Base-by-base conservation (phyloP, 2,797 vertebrate species). In the Paguma larvata region DNA sequence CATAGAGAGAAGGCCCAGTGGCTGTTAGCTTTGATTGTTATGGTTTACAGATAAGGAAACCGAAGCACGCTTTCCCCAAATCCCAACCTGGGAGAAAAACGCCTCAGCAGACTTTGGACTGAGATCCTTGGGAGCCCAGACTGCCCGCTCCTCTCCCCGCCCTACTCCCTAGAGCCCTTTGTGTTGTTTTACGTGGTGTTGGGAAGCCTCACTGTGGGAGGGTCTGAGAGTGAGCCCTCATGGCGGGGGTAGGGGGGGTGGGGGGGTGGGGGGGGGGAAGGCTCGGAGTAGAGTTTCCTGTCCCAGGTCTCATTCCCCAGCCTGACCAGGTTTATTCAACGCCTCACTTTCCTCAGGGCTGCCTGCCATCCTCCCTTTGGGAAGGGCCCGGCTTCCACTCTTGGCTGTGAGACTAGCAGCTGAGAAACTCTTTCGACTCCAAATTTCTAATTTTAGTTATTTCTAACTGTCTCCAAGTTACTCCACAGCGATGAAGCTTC, bases 401-500 rank as follows among this genome's bases (percentile, higher is more conserved):
- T 44, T 62, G 46, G 63, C 56, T 75, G 6, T 79, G n/a, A 86
- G 30, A 87, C 9, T 18, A 84, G 59, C 41, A 91, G 56, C 44
- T 91, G 46, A 63, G n/a, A 85, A 77, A 67, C 12, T 84, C 84
- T 94, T 90, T 68, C 38, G 27, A 59, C 21, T 65, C 34, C 41
- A 77, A 7, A 89, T 85, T 75, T 92, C 41, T 68, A 70, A 72
- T 56, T 75, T 80, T 82, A 53, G 34, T 91, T 46, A 30, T 88
- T 84, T 75, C 82, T 87, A 86, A 65, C 18, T n/a, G 44, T 32
- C 84, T 95, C 88, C 68, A 46, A 86, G 93, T 56, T 65, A 63
- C 92, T 19, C 38, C 25, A 70, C 5, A 67, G 59, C 38, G 34
- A 75, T 88, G 27, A 82, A 38, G 38, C 91, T 86, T 79, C 32